Percentiles rank a stretch among this genome's conserved stretches.
Evolutionary conservation across 2,113 vertebrate species (phyloP).

Genomic region (Xiphorhynchus elegans): DNA sequence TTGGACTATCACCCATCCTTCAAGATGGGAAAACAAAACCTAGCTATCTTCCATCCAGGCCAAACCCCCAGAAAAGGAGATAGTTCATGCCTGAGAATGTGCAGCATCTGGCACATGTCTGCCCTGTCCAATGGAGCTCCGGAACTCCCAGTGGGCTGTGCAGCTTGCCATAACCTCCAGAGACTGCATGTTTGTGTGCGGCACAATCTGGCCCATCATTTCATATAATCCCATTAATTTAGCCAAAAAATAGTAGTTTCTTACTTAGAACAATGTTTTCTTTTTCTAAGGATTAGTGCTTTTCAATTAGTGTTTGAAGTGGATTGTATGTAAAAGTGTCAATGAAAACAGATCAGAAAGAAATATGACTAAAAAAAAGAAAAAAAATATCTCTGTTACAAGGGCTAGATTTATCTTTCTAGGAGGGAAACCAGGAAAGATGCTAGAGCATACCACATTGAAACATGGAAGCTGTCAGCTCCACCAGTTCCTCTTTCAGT

Average conservation of each 20-base stretch:
- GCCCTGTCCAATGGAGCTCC: neutral
- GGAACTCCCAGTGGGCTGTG: neutral
- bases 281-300: neutral
- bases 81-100: rapidly evolving
- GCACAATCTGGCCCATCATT: conserved; percentile 8
- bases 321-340: neutral
- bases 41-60: neutral
- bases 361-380: neutral
- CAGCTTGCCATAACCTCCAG: conserved; percentile 18
- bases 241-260: neutral
- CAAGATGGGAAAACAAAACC: neutral
- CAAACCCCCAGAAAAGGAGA: neutral
- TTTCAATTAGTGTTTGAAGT: neutral
- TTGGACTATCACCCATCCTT: neutral
- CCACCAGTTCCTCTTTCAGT: neutral
- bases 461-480: neutral
- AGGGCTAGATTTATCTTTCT: neutral
- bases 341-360: neutral
- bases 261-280: neutral
- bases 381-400: neutral
- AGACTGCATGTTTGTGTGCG: neutral
- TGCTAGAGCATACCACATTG: neutral
- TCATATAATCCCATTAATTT: neutral
- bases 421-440: neutral
- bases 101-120: neutral